These are phyloP conservation scores for Lagopus leucura DNA, from an alignment of 2,113 vertebrate species.

Conservation along the genomic window DNA sequence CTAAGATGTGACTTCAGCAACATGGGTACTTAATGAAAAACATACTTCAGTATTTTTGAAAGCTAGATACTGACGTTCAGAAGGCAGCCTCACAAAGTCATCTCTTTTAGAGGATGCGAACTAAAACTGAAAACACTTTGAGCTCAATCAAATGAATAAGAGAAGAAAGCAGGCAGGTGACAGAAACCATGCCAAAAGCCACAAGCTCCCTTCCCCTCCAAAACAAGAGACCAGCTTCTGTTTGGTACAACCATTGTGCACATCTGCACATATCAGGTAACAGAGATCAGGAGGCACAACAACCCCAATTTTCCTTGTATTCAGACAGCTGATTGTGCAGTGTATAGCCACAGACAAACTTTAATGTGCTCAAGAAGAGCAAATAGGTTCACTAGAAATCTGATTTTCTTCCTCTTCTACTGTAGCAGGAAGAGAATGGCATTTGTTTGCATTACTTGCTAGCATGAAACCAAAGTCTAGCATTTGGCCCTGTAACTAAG, in stretches of 20 bases:
- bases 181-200: not conserved
- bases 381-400: not conserved
- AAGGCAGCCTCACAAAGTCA: not conserved
- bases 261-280: not conserved
- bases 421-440: rapidly evolving
- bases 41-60: not conserved
- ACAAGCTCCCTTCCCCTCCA: not conserved
- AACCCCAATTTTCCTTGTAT: rapidly evolving
- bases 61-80: rapidly evolving
- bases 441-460: not conserved
- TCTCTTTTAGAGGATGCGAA: not conserved
- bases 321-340: not conserved
- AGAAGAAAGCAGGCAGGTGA: not conserved
- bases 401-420: not conserved
- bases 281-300: rapidly evolving
- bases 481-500: not conserved
- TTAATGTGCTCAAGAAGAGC: not conserved
- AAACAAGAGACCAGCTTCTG: not conserved
- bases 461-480: not conserved
- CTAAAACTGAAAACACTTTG: not conserved
- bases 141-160: not conserved
- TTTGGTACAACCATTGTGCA: not conserved
- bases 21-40: not conserved
- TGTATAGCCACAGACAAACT: rapidly evolving
- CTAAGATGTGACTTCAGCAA: not conserved